A percentile compares a stretch with the other conserved stretches of the same genome.
Evolutionary conservation across 2,113 vertebrate genomes (phyloP).

Genomic region (Misgurnus mizolepis): DNA sequence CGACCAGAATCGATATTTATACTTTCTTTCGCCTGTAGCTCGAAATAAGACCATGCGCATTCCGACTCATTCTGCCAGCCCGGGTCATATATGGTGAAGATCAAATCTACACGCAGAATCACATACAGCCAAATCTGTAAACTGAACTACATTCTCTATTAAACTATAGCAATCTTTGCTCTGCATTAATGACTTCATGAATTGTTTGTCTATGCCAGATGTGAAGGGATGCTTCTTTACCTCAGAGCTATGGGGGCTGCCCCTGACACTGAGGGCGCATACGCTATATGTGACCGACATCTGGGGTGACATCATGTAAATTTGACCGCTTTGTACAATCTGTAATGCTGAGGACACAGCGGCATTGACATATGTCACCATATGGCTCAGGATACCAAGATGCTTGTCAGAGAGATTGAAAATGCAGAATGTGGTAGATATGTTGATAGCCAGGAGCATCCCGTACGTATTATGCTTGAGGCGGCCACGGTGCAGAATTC

Average conservation of each 20-base stretch:
- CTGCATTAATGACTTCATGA: conserved; percentile 18
- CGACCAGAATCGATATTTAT: no score
- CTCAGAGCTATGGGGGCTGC: conserved; percentile 38
- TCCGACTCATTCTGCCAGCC: no score
- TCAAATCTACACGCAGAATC: not conserved
- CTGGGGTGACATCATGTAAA: conserved; percentile 57
- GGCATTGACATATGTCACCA: conserved; percentile 55
- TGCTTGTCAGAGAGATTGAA: not conserved
- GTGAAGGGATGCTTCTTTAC: conserved; percentile 18
- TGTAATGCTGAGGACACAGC: conserved; percentile 47
- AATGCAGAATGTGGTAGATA: no score
- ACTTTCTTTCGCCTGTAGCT: no score
- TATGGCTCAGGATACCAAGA: conserved; percentile 42
- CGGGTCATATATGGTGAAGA: no score
- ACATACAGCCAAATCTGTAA: not conserved
- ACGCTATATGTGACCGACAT: conserved; percentile 49
- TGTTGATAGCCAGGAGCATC: no score
- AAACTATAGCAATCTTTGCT: not conserved
- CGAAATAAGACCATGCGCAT: no score
- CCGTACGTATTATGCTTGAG: not conserved
- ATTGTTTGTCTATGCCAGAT: conserved; percentile 18
- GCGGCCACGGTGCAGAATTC: not conserved
- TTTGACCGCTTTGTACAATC: conserved; percentile 55
- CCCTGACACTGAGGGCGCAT: conserved; percentile 45
- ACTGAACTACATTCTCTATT: conserved; percentile 13